Percentiles rank a stretch among this genome's conserved stretches.
These are phyloP conservation scores for Anoplius nigerrimus DNA, from an alignment of 2,888 invertebrate genomes.

Conservation along the genomic window DNA sequence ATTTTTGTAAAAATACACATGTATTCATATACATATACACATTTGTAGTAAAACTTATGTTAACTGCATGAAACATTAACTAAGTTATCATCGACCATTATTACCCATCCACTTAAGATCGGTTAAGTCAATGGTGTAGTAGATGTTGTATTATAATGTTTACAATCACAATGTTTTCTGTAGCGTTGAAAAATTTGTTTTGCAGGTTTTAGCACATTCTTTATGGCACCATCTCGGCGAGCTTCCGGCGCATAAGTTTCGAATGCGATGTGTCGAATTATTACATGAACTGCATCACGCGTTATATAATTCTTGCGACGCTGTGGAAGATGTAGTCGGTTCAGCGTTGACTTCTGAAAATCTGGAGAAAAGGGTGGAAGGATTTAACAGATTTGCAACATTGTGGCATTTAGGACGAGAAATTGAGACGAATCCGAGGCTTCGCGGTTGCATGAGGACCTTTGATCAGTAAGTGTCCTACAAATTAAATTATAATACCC, in stretches of 20 bases:
- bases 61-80: too few relatives aligned
- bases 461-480: constrained; percentile 78
- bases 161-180: too few relatives aligned
- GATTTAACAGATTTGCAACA: constrained; percentile 81
- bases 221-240: constrained; percentile 84
- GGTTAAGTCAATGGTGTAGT: neutral
- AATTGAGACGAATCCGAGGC: constrained; percentile 77
- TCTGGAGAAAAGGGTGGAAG: constrained; percentile 76
- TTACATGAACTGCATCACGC: constrained; percentile 86
- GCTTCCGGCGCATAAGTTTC: constrained; percentile 77
- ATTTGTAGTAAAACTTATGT: too few relatives aligned
- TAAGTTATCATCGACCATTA: too few relatives aligned
- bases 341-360: constrained; percentile 74
- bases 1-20: constrained; percentile 10
- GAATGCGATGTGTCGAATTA: constrained; percentile 81
- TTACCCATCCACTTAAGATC: too few relatives aligned
- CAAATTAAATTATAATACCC: constrained; percentile 15
- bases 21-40: too few relatives aligned
- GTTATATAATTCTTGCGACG: constrained; percentile 73
- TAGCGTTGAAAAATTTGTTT: constrained; percentile 45
- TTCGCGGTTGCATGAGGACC: constrained; percentile 75
- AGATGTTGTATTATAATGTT: too few relatives aligned
- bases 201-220: constrained; percentile 80
- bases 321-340: constrained; percentile 85
- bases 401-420: constrained; percentile 88